phyloP scores from a whole-genome alignment of 2,113 vertebrate species.

The Ailuropoda melanoleuca region DNA sequence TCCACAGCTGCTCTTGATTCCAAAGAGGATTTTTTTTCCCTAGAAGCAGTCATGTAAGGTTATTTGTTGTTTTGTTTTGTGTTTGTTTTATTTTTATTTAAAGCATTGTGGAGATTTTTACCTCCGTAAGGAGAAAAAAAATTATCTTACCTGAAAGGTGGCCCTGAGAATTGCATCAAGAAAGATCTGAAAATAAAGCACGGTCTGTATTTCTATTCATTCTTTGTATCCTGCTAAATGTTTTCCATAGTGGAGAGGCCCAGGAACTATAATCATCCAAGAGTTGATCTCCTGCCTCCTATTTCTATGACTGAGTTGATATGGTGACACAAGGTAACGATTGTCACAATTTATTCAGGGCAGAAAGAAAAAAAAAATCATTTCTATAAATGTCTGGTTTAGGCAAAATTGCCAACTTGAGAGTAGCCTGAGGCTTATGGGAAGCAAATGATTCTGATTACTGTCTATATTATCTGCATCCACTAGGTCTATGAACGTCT shows the following conservation, averaged over 20 bases:
- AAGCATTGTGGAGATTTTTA: neutral
- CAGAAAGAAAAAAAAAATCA: neutral
- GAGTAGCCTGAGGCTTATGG: neutral
- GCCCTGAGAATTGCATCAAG: neutral
- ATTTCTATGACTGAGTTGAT: neutral
- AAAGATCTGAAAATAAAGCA: neutral
- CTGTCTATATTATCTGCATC: neutral
- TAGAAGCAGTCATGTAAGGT: conserved; percentile 49
- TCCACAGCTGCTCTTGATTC: conserved; percentile 70
- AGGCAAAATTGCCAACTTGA: conserved; percentile 32
- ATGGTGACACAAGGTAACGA: neutral
- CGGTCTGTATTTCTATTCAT: neutral
- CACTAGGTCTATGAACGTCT: neutral
- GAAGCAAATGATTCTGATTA: neutral
- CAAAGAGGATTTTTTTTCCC: neutral
- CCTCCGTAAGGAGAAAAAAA: neutral
- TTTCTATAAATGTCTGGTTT: neutral
- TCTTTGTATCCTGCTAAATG: neutral
- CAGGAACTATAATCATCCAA: neutral
- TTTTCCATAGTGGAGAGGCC: neutral
- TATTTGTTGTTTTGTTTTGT: conserved; percentile 33
- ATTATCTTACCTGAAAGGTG: neutral
- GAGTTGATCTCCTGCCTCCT: neutral
- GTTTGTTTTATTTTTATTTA: conserved; percentile 47
- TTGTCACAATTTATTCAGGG: conserved; percentile 19